Base-by-base conservation (phyloP, 2,888 invertebrate genomes). In the Sclerodermus sp. region DNA sequence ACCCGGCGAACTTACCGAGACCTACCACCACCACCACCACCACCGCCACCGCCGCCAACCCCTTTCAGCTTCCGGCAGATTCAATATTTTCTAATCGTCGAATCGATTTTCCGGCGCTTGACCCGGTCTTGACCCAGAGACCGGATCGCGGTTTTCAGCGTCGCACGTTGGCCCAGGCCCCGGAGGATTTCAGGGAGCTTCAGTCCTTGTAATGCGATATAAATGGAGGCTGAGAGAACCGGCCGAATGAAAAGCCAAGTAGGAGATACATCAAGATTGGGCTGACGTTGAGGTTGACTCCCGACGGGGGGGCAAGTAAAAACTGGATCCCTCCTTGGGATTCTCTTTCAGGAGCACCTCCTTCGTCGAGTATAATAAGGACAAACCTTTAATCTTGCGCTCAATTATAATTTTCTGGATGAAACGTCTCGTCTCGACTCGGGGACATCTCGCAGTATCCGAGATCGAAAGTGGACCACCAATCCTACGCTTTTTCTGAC, bases 231-330 rank as follows among this genome's bases (percentile, higher is more conserved):
- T n/a, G n/a, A n/a, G n/a, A 63, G 58, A 52, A 60, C 55, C 59
- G 59, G 59, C 62, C 65, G 59, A 67, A 63, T 67, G 71, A 71
- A 70, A 68, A 67, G 68, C 62, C 62, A 64, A 58, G 54, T 55
- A 67, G 68, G 63, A 74, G 73, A 75, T 74, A 73, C 73, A 75
- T 74, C 71, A 74, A 74, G 74, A 74, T 71, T 70, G 73, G 67
- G 67, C 69, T 71, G 74, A 74, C 73, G n/a, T n/a, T n/a, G n/a
- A n/a, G 73, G 70, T 72, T 69, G 70, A 71, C 69, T 74, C 57
- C 52, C 57, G 57, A 57, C 63, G 55, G 54, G 56, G 60, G 38
- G 45, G 14, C n/a, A n/a, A 56, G 73, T 71, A 75, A 76, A 74
- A 76, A 75, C 75, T 75, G 71, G 74, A 75, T 74, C 74, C 60